phyloP scores from a whole-genome alignment of 2,797 vertebrate species.

The Podargus strigoides region DNA sequence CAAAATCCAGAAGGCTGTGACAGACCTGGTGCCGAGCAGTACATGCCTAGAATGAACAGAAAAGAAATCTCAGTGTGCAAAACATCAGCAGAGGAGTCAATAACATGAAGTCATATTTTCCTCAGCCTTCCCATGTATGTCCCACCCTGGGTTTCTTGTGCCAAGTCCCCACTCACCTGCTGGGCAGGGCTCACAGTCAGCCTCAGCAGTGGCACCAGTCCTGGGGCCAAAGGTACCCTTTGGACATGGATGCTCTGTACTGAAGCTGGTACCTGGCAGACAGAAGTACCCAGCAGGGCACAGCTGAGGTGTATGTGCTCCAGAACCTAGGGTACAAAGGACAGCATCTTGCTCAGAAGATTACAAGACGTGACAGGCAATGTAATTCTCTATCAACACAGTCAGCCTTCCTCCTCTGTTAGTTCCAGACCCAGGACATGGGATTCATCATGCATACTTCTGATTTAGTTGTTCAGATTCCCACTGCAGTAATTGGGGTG shows the following conservation, averaged over 20 bases:
- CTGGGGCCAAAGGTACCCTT: slow-evolving; percentile 79
- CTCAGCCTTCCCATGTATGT: neutral
- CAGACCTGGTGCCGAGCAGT: slow-evolving; percentile 81
- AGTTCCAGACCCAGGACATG: neutral
- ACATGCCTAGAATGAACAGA: slow-evolving; percentile 78
- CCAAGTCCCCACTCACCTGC: slow-evolving; percentile 71
- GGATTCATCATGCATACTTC: neutral
- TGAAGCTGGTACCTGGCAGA: slow-evolving; percentile 70
- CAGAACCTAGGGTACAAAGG: slow-evolving; percentile 61
- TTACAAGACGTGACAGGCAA: neutral
- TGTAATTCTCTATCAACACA: neutral
- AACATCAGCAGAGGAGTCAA: fast-evolving
- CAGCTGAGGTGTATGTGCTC: slow-evolving; percentile 60
- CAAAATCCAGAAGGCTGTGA: slow-evolving; percentile 83
- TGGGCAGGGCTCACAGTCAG: slow-evolving; percentile 80
- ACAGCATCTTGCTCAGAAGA: neutral
- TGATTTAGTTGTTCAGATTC: neutral
- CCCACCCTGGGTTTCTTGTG: neutral
- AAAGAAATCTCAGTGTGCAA: neutral
- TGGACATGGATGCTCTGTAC: slow-evolving; percentile 77
- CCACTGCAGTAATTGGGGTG: neutral
- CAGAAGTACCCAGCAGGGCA: slow-evolving; percentile 82
- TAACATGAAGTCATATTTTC: fast-evolving
- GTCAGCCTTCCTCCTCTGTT: neutral
- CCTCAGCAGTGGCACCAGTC: slow-evolving; percentile 65